Base-by-base conservation (phyloP, 2,888 invertebrate species). In the Phymatocera aterrima region DNA sequence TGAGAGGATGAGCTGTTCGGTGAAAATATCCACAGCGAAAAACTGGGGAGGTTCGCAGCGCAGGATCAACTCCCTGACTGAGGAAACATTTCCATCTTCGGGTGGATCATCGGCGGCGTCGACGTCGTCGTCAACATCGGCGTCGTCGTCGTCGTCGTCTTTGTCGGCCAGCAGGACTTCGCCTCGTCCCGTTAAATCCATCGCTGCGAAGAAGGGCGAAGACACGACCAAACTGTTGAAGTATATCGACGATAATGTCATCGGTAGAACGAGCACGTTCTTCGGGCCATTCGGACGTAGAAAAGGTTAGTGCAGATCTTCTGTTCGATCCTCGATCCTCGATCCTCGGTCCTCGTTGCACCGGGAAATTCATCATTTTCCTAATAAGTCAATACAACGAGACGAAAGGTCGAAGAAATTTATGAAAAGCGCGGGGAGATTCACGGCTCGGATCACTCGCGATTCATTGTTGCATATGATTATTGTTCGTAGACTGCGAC, bases 231-330 rank as follows among this genome's bases (percentile, higher is more conserved):
- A 95, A 88, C 91, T 97, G 83, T 92, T 96, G 83, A 94, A 94
- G 88, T 96, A 95, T 88, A 95, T 97, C 83, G 95, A 96, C 86
- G 95, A 96, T 82, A 96, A 95, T 90, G 92, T 97, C 83, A 94
- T 97, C 86, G 97, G 97, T 78, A 95, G 94, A 89, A 95, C 95
- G 84, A 95, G 95, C 85, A 94, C 95, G 31, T 97, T 97, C 90
- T 93, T 95, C 84, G 96, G 97, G 77, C 97, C 97, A 12, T 97
- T 94, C 88, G 97, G 97, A 81, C 92, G 95, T 79, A 92, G 97
- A 87, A 95, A 96, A 94, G 95, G 96, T 96, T 91, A 92, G 91
- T 85, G 4, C 28, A 24, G 24, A 48, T 18, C 3, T 48, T n/a
- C 18, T 48, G n/a, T n/a, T n/a, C n/a, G n/a, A n/a, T 48, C 15